phyloP scores from a whole-genome alignment of 1,140 invertebrate genomes.

The Ridgeia piscesae region DNA sequence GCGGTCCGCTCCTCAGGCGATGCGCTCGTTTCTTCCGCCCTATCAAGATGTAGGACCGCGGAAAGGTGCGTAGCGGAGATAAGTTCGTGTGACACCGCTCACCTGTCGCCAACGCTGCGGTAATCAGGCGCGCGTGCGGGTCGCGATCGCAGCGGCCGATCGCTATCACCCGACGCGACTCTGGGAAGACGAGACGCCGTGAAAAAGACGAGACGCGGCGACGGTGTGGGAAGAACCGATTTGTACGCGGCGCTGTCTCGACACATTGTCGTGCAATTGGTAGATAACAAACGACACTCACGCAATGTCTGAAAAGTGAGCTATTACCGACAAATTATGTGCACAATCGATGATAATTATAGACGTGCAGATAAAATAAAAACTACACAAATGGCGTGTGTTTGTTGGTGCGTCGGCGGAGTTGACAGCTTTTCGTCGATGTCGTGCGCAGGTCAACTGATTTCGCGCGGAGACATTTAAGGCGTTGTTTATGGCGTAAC shows the following conservation, averaged over 20 bases:
- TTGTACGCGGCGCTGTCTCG: background rate
- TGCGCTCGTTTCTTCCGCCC: background rate
- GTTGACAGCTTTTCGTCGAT: background rate
- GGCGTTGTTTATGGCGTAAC: background rate
- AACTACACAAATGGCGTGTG: background rate
- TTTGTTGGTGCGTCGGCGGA: background rate
- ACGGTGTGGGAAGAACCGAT: background rate
- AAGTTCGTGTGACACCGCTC: background rate
- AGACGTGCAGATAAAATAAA: background rate
- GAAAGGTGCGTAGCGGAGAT: background rate
- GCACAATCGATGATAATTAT: background rate
- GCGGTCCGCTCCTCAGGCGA: background rate
- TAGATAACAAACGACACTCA: background rate
- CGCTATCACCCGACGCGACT: background rate
- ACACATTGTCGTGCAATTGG: background rate
- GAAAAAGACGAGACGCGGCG: background rate
- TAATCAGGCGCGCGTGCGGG: background rate
- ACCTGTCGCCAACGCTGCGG: background rate
- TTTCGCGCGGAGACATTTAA: background rate
- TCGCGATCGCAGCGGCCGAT: background rate
- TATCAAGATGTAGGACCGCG: background rate
- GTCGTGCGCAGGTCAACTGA: background rate
- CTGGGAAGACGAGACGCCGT: background rate
- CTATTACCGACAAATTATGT: background rate
- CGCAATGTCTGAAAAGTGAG: background rate